These are phyloP conservation scores for Dryoscopus gambensis DNA, from an alignment of 2,113 vertebrate species.

Conservation along the genomic window DNA sequence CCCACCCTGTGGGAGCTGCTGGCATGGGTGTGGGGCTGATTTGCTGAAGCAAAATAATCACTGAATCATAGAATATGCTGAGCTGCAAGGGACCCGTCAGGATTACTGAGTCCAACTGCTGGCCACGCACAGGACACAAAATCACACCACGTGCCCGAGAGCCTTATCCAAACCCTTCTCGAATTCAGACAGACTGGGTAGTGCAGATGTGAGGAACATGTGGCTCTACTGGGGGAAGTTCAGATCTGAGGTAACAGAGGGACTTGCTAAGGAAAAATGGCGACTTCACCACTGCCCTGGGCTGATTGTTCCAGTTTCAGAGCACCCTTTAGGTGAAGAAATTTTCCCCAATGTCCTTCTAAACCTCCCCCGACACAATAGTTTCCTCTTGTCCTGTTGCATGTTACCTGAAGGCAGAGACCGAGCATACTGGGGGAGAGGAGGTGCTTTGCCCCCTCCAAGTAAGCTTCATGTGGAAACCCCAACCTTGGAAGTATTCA, in stretches of 20 bases:
- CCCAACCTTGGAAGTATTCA: not conserved
- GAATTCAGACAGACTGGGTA: not conserved
- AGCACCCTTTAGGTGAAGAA: not conserved
- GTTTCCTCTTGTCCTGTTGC: not conserved
- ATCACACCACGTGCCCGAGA: not conserved
- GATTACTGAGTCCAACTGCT: too few species aligned
- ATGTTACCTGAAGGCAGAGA: not conserved
- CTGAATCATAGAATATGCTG: not conserved
- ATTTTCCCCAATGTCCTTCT: not conserved
- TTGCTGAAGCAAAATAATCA: not conserved
- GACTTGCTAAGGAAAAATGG: not conserved
- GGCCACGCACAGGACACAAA: not conserved
- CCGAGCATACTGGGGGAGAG: not conserved
- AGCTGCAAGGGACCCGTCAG: not conserved
- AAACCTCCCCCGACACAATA: not conserved
- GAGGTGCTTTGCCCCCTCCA: not conserved
- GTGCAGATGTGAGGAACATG: not conserved
- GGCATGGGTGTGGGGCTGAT: rapidly evolving
- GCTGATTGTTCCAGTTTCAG: not conserved
- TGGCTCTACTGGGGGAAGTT: rapidly evolving
- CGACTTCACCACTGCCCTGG: rapidly evolving
- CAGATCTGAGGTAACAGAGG: not conserved
- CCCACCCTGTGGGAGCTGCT: not conserved
- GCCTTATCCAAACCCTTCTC: not conserved
- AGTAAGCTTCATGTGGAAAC: not conserved